Evolutionary conservation across 1,140 invertebrate genomes (phyloP).

Genomic region (Papilio helenus): DNA sequence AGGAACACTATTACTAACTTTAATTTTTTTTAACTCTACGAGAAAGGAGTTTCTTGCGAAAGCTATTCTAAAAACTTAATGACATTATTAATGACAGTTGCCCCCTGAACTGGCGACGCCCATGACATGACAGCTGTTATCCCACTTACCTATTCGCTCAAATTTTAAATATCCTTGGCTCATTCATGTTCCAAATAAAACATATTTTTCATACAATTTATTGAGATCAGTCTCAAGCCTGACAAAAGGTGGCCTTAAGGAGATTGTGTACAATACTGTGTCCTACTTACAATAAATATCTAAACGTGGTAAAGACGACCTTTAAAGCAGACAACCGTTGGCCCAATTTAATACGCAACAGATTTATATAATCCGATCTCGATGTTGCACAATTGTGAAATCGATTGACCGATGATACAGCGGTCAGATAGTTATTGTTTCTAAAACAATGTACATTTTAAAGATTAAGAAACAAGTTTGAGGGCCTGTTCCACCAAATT

Average conservation of each 20-base stretch:
- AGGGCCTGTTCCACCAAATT: background rate
- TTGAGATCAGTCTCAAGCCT: background rate
- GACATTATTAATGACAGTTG: too few relatives aligned
- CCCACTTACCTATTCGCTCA: background rate
- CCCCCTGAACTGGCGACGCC: too few relatives aligned
- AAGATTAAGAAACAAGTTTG: background rate
- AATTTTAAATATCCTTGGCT: background rate
- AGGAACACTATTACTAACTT: too few relatives aligned
- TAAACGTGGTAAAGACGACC: slow-evolving; percentile 18
- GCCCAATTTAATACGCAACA: slow-evolving; percentile 31
- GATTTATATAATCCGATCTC: slow-evolving; percentile 26
- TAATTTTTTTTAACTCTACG: too few relatives aligned
- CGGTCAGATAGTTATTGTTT: background rate
- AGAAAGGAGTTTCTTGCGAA: too few relatives aligned
- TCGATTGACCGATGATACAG: background rate
- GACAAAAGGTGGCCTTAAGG: slow-evolving; percentile 28
- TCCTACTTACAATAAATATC: slow-evolving; percentile 17
- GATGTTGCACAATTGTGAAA: slow-evolving; percentile 33
- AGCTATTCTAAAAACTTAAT: too few relatives aligned
- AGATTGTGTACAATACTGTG: slow-evolving; percentile 17
- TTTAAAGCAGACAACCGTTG: slow-evolving; percentile 21
- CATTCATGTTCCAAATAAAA: background rate
- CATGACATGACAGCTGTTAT: background rate
- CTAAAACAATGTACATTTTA: slow-evolving; percentile 1
- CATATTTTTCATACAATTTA: background rate